A percentile compares a stretch with the other conserved stretches of the same genome.
Conservation (phyloP, 2,888 invertebrate species). For the Psococerastis gibbosa region DNA sequence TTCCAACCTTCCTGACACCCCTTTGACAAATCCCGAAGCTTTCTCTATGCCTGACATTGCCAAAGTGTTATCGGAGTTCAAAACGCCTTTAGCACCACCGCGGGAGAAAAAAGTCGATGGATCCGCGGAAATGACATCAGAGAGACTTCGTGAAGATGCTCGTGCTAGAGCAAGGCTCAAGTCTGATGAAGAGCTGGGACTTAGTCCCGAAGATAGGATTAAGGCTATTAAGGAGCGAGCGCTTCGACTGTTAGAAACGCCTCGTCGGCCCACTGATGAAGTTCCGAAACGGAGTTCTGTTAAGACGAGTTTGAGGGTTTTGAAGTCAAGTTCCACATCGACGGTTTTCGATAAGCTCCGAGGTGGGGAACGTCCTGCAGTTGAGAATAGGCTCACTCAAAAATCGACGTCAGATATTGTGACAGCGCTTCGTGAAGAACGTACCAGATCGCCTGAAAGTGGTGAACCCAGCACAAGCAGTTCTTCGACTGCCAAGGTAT, state of each 20-base stretch:
- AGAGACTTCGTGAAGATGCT: slow-evolving; percentile 38
- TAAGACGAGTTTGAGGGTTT: background rate
- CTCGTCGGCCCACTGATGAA: background rate
- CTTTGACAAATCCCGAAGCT: slow-evolving; percentile 24
- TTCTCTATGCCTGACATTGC: slow-evolving; percentile 28
- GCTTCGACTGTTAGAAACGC: background rate
- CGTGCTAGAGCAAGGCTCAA: slow-evolving; percentile 44
- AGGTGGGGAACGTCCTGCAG: background rate
- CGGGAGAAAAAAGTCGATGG: slow-evolving; percentile 23
- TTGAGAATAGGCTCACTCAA: background rate
- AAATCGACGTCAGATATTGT: slow-evolving; percentile 6
- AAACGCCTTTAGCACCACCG: slow-evolving; percentile 33
- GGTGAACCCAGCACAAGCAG: slow-evolving; percentile 3
- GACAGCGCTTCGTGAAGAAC: background rate
- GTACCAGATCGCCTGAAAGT: background rate
- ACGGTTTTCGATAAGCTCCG: slow-evolving; percentile 1
- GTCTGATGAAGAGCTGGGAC: slow-evolving; percentile 52
- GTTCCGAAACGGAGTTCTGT: background rate
- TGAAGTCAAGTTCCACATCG: slow-evolving; percentile 6
- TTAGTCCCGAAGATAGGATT: slow-evolving; percentile 48
- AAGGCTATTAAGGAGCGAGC: slow-evolving; percentile 32
- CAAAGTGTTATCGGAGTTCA: slow-evolving; percentile 24
- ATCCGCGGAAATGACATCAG: slow-evolving; percentile 36
- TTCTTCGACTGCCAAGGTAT: slow-evolving; percentile 7
- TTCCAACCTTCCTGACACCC: slow-evolving; percentile 16